Evolutionary conservation across 92 coral and sea anemone species (phyloP).

Genomic region (Phenganax subtilis): DNA sequence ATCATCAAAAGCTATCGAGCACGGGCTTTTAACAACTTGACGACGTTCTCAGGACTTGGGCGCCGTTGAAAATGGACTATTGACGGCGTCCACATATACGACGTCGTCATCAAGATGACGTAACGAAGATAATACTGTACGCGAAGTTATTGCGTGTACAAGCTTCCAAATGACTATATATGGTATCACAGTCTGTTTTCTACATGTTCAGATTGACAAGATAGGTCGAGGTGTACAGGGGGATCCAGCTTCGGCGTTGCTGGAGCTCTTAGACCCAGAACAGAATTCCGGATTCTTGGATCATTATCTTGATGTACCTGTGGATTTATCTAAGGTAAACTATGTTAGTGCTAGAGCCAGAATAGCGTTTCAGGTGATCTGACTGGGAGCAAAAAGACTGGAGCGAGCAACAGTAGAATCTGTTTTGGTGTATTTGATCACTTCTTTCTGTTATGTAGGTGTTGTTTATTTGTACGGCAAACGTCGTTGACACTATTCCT

Average conservation of each 20-base stretch:
- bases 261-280: slow-evolving; percentile 93
- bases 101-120: no score
- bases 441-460: slow-evolving; percentile 51
- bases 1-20: no score
- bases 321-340: slow-evolving; percentile 85
- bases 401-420: no score
- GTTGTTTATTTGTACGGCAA: slow-evolving; percentile 90
- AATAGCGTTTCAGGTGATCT: no score
- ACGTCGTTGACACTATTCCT: slow-evolving; percentile 91
- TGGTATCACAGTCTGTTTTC: neutral
- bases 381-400: no score
- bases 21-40: no score
- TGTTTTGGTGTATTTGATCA: neutral
- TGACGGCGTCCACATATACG: no score
- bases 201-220: slow-evolving; percentile 70
- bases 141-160: no score
- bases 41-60: no score
- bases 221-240: slow-evolving; percentile 98
- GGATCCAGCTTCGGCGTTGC: slow-evolving; percentile 92
- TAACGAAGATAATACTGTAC: no score
- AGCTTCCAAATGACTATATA: neutral
- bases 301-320: slow-evolving; percentile 94
- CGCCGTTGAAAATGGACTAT: neutral
- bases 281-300: slow-evolving; percentile 95
- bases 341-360: no score